Conservation (phyloP, 2,797 vertebrate species). For the Paguma larvata region DNA sequence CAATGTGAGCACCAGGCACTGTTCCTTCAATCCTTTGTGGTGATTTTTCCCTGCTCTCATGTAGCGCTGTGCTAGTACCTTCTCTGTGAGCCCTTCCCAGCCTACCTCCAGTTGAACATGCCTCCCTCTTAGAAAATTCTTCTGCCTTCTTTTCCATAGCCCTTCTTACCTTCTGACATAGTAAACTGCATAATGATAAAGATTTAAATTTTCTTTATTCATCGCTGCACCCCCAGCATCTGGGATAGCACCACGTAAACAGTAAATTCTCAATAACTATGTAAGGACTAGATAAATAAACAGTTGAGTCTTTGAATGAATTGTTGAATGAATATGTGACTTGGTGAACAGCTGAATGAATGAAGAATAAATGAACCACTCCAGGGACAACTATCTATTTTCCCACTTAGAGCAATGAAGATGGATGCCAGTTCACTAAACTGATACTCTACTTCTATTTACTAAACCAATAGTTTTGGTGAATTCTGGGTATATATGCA, state of each 20-base stretch:
- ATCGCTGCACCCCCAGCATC: no score
- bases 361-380: neutral
- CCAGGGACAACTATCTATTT: no score
- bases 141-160: neutral
- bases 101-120: neutral
- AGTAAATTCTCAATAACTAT: neutral
- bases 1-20: neutral
- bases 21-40: fast-evolving
- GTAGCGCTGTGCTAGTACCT: fast-evolving
- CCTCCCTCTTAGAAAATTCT: neutral
- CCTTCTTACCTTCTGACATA: neutral
- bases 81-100: neutral
- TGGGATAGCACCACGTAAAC: no score
- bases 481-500: neutral
- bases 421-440: neutral
- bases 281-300: neutral
- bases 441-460: neutral
- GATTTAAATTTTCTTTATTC: no score
- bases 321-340: neutral
- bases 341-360: neutral
- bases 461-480: neutral
- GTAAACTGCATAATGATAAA: neutral
- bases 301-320: neutral
- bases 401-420: neutral
- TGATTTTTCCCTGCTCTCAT: no score